Percentiles rank a stretch among this genome's conserved stretches.
phyloP scores from a whole-genome alignment of 1,140 invertebrate genomes.

The Samia ricini region DNA sequence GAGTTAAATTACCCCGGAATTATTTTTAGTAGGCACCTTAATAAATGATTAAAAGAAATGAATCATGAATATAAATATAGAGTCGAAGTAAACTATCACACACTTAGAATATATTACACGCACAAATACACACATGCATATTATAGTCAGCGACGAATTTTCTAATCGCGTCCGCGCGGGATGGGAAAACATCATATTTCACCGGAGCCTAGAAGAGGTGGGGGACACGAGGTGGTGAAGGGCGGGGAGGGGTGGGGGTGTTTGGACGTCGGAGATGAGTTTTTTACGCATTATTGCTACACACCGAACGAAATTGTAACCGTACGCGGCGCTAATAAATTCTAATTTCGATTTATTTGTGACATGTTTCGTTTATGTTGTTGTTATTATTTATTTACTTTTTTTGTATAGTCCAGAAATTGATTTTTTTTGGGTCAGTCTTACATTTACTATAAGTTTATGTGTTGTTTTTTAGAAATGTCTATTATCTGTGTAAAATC shows the following conservation, averaged over 20 bases:
- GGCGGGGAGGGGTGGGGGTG: too few species aligned
- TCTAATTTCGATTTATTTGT: constrained; percentile 58
- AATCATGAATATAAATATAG: too few species aligned
- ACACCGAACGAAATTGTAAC: constrained; percentile 53
- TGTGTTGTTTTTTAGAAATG: too few species aligned
- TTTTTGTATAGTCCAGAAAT: constrained; percentile 1
- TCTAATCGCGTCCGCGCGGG: constrained; percentile 71
- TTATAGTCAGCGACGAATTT: constrained; percentile 59
- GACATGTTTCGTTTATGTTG: constrained; percentile 14
- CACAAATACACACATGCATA: constrained; percentile 14
- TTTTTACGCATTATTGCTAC: constrained; percentile 73
- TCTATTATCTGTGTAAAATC: too few species aligned
- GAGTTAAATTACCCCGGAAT: too few species aligned
- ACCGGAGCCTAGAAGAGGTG: constrained; percentile 32
- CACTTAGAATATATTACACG: constrained; percentile 33
- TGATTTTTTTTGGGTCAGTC: background rate
- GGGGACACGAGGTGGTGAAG: too few species aligned
- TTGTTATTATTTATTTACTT: background rate
- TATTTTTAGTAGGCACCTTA: too few species aligned
- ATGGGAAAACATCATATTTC: constrained; percentile 76
- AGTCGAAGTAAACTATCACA: background rate
- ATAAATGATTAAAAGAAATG: too few species aligned
- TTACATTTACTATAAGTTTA: too few species aligned
- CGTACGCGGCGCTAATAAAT: constrained; percentile 54
- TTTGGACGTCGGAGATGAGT: constrained; percentile 66